Conservation (phyloP, 2,113 vertebrate species). For the Sinocyclocheilus anophthalmus region DNA sequence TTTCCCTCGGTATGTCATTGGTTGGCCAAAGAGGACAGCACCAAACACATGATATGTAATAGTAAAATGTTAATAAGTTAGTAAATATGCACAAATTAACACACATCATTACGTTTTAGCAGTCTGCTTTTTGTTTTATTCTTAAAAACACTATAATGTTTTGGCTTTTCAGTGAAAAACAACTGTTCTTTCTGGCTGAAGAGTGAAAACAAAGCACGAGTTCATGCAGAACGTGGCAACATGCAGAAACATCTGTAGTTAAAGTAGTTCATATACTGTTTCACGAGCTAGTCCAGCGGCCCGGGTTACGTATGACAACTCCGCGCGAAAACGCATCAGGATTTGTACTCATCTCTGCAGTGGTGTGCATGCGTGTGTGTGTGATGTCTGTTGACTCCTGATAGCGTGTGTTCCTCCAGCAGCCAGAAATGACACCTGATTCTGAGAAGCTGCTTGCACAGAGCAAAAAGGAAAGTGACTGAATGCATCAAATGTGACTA, state of each 20-base stretch:
- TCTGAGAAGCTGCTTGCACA: conserved; percentile 59
- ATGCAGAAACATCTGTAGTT: not conserved
- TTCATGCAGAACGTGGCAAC: too few relatives aligned
- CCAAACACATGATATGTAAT: not conserved
- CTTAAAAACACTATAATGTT: not conserved
- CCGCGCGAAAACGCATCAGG: conserved; percentile 27
- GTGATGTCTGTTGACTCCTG: conserved; percentile 66
- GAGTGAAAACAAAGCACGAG: not conserved
- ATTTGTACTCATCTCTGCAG: conserved; percentile 59
- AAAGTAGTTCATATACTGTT: conserved; percentile 57
- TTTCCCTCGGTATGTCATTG: not conserved
- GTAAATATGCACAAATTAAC: not conserved
- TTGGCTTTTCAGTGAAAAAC: not conserved
- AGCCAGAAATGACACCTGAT: conserved; percentile 61
- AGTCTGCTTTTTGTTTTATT: not conserved
- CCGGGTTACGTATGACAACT: conserved; percentile 41
- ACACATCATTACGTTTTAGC: not conserved
- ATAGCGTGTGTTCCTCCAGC: conserved; percentile 63
- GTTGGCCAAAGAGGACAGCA: not conserved
- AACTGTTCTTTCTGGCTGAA: not conserved
- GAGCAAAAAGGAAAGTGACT: conserved; percentile 37
- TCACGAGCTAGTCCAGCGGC: conserved; percentile 41
- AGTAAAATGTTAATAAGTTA: not conserved
- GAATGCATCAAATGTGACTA: conserved; percentile 39
- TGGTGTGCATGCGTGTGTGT: conserved; percentile 46